phyloP scores from a whole-genome alignment of 2,797 vertebrate genomes.

The Apogon talboti region DNA sequence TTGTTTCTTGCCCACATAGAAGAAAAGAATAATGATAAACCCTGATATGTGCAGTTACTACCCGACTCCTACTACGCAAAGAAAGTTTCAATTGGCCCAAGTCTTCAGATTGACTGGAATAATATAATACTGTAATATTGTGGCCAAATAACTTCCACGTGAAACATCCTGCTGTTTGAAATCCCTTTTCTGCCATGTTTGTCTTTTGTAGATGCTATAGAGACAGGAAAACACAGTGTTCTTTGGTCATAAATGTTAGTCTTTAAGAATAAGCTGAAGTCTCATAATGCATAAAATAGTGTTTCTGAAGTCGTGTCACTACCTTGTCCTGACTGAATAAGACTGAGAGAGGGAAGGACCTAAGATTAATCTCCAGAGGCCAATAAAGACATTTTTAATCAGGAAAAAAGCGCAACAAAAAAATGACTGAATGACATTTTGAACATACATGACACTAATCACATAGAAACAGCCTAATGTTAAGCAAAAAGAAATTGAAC shows the following conservation, averaged over 20 bases:
- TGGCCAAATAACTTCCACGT: slow-evolving; percentile 30
- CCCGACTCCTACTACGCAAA: slow-evolving; percentile 17
- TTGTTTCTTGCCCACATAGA: slow-evolving; percentile 38
- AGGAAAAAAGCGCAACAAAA: slow-evolving; percentile 27
- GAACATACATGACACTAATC: slow-evolving; percentile 23
- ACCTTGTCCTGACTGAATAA: slow-evolving; percentile 34
- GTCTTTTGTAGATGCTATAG: slow-evolving; percentile 52
- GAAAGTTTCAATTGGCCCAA: slow-evolving; percentile 11
- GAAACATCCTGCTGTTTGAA: slow-evolving; percentile 20
- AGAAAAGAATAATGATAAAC: slow-evolving; percentile 32
- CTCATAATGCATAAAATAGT: slow-evolving; percentile 51
- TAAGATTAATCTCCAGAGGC: slow-evolving; percentile 29
- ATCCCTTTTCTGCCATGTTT: slow-evolving; percentile 54
- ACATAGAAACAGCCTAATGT: slow-evolving; percentile 35
- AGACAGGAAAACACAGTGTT: slow-evolving; percentile 79
- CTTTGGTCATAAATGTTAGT: slow-evolving; percentile 79
- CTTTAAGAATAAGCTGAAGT: slow-evolving; percentile 55
- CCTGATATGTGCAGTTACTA: slow-evolving; percentile 47
- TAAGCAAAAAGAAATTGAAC: slow-evolving; percentile 22
- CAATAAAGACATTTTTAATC: slow-evolving; percentile 21
- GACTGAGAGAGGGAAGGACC: slow-evolving; percentile 25
- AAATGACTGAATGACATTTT: slow-evolving; percentile 13
- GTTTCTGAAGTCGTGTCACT: slow-evolving; percentile 21
- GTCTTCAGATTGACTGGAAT: slow-evolving; percentile 10
- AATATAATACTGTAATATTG: slow-evolving; percentile 49